Percentiles rank a stretch among this genome's conserved stretches.
Evolutionary conservation across 2,888 invertebrate genomes (phyloP).

Genomic region (Nasonia oneida): DNA sequence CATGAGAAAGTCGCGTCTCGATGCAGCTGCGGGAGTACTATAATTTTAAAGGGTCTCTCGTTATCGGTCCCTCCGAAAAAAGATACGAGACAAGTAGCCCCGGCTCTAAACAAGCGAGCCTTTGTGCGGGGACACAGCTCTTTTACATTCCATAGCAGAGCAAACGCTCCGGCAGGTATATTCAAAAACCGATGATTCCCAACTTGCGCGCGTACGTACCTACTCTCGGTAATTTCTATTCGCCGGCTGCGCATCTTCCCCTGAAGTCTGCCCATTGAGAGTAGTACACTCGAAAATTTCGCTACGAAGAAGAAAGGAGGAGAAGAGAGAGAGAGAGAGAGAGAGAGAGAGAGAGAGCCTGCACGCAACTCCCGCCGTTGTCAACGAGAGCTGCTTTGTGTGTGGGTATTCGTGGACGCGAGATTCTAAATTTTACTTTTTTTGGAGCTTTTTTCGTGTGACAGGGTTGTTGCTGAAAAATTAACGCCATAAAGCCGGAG

Average conservation of each 20-base stretch:
- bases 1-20: too few species aligned
- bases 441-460: neutral
- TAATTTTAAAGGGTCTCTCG: neutral
- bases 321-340: neutral
- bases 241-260: neutral
- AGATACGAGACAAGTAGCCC: neutral
- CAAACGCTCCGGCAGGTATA: neutral
- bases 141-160: neutral
- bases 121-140: neutral
- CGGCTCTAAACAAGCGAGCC: neutral
- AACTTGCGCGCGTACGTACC: neutral
- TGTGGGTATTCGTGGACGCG: neutral
- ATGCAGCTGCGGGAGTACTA: neutral
- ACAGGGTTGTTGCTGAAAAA: conserved; percentile 1
- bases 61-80: neutral
- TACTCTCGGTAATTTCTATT: conserved; percentile 1
- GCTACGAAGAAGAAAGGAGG: neutral
- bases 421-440: neutral
- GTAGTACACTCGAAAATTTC: neutral
- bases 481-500: neutral
- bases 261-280: conserved; percentile 15
- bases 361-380: neutral
- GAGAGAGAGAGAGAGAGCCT: neutral
- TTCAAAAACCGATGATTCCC: neutral
- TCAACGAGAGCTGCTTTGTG: neutral